Percentiles rank a stretch among this genome's conserved stretches.
Evolutionary conservation across 2,888 invertebrate species (phyloP).

Genomic region (Ormyrus rosae): DNA sequence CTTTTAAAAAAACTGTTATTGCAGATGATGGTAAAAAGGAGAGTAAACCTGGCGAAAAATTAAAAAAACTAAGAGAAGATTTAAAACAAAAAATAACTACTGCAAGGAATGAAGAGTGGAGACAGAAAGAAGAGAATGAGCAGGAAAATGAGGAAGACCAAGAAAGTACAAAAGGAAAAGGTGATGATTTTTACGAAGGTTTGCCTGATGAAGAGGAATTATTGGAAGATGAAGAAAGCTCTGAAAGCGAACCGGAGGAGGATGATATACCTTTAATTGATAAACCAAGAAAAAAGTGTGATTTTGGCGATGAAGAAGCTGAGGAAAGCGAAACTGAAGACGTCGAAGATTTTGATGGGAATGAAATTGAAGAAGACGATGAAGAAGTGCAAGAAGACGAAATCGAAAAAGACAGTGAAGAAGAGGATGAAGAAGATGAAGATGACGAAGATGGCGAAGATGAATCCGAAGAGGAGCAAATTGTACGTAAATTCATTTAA

Average conservation of each 20-base stretch:
- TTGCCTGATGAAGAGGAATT: constrained; percentile 60
- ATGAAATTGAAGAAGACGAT: constrained; percentile 75
- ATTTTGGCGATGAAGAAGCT: constrained; percentile 78
- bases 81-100: constrained; percentile 84
- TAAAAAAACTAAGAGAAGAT: constrained; percentile 83
- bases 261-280: constrained; percentile 69
- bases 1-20: constrained; percentile 44
- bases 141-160: constrained; percentile 72
- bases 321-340: constrained; percentile 76
- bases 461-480: constrained; percentile 55
- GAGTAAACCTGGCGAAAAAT: constrained; percentile 83
- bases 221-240: constrained; percentile 71
- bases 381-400: constrained; percentile 78
- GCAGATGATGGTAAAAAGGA: constrained; percentile 66
- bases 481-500: constrained; percentile 28
- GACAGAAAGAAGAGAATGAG: constrained; percentile 77
- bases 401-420: constrained; percentile 61
- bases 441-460: constrained; percentile 71
- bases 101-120: constrained; percentile 84
- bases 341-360: constrained; percentile 74
- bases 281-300: constrained; percentile 66
- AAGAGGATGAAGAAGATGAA: constrained; percentile 73
- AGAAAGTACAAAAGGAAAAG: constrained; percentile 53
- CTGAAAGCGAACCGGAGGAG: constrained; percentile 70
- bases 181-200: constrained; percentile 55